Evolutionary conservation across 2,113 vertebrate genomes (phyloP).

Genomic region (Corythoichthys intestinalis): DNA sequence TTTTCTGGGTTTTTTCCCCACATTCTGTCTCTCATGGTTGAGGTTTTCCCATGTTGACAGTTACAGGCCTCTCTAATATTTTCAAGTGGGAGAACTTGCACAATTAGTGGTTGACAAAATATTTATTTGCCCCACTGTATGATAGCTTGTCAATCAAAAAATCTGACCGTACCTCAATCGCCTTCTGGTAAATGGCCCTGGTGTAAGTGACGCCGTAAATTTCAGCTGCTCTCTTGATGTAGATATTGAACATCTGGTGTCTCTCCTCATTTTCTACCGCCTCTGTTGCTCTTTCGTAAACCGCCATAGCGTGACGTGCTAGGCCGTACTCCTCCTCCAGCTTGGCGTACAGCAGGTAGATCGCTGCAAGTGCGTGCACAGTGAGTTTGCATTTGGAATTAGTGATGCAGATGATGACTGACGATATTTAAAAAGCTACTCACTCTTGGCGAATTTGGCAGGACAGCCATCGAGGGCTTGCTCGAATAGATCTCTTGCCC

Average conservation of each 20-base stretch:
- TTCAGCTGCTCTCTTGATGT: slow-evolving; percentile 89
- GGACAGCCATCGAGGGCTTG: slow-evolving; percentile 90
- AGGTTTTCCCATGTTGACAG: too few relatives aligned
- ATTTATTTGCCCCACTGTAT: neutral
- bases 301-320: slow-evolving; percentile 89
- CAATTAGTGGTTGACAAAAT: too few relatives aligned
- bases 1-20: too few relatives aligned
- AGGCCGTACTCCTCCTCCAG: slow-evolving; percentile 89
- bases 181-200: slow-evolving; percentile 87
- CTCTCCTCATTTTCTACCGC: slow-evolving; percentile 81
- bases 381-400: neutral
- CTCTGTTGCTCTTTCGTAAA: slow-evolving; percentile 86
- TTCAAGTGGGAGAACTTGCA: too few relatives aligned
- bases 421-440: slow-evolving; percentile 14
- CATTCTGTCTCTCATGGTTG: too few relatives aligned
- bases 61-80: too few relatives aligned
- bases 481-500: slow-evolving; percentile 88
- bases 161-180: slow-evolving; percentile 78
- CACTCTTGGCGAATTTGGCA: slow-evolving; percentile 88
- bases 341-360: slow-evolving; percentile 86
- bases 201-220: slow-evolving; percentile 93
- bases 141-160: neutral
- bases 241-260: slow-evolving; percentile 93
- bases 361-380: slow-evolving; percentile 62
- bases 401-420: neutral